These are phyloP conservation scores for Adelognathus sp. DNA, from an alignment of 2,888 invertebrate species.

Conservation along the genomic window DNA sequence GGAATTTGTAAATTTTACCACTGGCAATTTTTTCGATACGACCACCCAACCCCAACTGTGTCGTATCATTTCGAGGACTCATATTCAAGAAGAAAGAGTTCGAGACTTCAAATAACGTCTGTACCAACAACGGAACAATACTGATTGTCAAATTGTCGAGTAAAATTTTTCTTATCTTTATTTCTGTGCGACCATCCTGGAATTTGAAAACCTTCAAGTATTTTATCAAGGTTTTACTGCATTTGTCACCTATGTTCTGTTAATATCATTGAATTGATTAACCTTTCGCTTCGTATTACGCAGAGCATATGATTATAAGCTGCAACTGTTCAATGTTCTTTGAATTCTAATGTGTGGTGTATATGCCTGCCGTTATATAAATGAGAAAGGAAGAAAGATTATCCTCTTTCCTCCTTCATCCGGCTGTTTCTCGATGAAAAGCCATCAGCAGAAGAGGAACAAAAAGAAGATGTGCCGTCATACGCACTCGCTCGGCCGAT, in stretches of 20 bases:
- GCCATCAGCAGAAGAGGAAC: neutral
- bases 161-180: no score
- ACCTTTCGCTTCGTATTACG: constrained; percentile 25
- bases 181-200: no score
- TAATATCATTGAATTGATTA: constrained; percentile 6
- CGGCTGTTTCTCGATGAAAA: constrained; percentile 10
- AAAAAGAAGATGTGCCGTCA: constrained; percentile 4
- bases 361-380: neutral
- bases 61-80: neutral
- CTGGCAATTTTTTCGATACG: neutral
- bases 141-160: neutral
- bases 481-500: constrained; percentile 18
- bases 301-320: neutral
- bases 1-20: neutral
- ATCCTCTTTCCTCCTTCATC: neutral
- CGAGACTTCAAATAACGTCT: no score
- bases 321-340: constrained; percentile 4
- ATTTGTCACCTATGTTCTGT: neutral
- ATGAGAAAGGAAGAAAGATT: neutral
- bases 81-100: no score
- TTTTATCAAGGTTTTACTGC: neutral
- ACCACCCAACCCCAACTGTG: neutral
- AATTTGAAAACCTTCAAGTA: neutral
- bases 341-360: neutral
- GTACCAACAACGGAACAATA: no score